phyloP scores from a whole-genome alignment of 2,888 invertebrate species.

The Melanostoma mellinum region DNA sequence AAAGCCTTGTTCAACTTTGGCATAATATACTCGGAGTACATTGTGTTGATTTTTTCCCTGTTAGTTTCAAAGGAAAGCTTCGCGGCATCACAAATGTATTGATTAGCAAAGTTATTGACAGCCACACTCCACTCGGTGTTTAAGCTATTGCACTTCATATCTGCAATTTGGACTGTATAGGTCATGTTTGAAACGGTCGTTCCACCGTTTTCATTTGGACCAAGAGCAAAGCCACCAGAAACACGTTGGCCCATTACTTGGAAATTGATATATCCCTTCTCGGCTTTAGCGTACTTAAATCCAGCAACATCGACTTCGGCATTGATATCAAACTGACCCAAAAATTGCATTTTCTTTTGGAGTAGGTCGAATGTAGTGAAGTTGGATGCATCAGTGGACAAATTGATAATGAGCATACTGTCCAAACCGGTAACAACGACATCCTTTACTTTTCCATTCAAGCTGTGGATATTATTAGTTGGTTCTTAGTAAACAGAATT shows the following conservation, averaged over 20 bases:
- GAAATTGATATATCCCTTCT: slow-evolving; percentile 30
- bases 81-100: slow-evolving; percentile 55
- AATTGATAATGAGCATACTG: slow-evolving; percentile 73
- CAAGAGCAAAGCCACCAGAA: slow-evolving; percentile 18
- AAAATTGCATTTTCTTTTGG: slow-evolving; percentile 73
- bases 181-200: slow-evolving; percentile 74
- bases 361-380: slow-evolving; percentile 74
- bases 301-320: slow-evolving; percentile 71
- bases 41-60: slow-evolving; percentile 22
- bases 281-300: slow-evolving; percentile 20
- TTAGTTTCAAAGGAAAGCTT: slow-evolving; percentile 58
- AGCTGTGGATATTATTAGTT: slow-evolving; percentile 24
- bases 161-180: slow-evolving; percentile 74
- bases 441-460: slow-evolving; percentile 75
- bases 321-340: slow-evolving; percentile 72
- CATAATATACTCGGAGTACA: slow-evolving; percentile 25
- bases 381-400: slow-evolving; percentile 71
- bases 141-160: slow-evolving; percentile 73
- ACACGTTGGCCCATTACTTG: slow-evolving; percentile 38
- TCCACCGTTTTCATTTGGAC: slow-evolving; percentile 64
- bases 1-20: slow-evolving; percentile 24
- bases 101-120: slow-evolving; percentile 75
- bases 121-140: slow-evolving; percentile 75
- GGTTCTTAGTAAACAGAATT: neutral
- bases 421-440: slow-evolving; percentile 75